Conservation (phyloP, 1,140 invertebrate species). For the Triops longicaudatus region DNA sequence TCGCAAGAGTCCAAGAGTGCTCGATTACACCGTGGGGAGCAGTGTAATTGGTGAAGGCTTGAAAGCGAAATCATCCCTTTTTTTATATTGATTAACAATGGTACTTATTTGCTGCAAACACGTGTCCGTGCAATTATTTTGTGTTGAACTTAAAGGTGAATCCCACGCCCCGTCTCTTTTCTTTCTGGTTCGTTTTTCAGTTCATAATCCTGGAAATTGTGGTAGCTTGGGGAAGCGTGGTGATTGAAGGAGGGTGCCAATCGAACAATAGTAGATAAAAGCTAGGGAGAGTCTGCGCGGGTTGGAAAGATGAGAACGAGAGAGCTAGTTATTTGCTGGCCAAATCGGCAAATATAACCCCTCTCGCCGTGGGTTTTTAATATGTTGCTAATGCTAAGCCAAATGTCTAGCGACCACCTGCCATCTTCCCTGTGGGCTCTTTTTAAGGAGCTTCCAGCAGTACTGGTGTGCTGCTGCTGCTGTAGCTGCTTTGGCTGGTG, state of each 20-base stretch:
- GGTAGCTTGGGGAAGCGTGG: not conserved
- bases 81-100: not conserved
- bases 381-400: slow-evolving; percentile 10
- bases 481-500: not conserved
- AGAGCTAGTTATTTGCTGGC: not conserved
- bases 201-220: not conserved
- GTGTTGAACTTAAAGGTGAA: not conserved
- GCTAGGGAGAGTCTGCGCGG: too few species aligned
- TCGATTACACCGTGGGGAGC: not conserved
- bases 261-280: not conserved
- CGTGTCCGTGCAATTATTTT: slow-evolving; percentile 1
- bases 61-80: not conserved
- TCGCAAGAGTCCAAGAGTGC: not conserved
- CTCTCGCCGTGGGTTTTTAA: not conserved
- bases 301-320: not conserved
- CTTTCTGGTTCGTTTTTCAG: not conserved
- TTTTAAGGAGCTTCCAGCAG: not conserved
- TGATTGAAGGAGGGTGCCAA: not conserved
- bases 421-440: slow-evolving; percentile 1
- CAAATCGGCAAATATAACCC: not conserved
- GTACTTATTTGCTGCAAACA: not conserved
- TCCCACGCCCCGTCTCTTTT: not conserved
- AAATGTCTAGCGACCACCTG: not conserved
- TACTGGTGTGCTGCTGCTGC: not conserved
- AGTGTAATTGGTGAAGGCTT: not conserved